phyloP scores from a whole-genome alignment of 2,888 invertebrate species.

The Diabrotica balteata region DNA sequence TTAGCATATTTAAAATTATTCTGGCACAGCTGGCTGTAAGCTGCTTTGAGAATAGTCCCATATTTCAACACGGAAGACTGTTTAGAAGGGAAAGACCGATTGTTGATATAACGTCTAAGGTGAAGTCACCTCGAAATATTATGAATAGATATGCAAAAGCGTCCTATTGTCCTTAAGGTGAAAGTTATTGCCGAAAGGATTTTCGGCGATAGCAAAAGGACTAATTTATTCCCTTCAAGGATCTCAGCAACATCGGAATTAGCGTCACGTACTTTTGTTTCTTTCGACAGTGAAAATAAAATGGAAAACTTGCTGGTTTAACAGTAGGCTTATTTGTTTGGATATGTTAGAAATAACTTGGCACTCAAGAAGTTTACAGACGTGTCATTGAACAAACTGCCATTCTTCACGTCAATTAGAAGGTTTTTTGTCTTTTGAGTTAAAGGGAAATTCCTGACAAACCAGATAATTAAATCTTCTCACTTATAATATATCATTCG shows the following conservation, averaged over 20 bases:
- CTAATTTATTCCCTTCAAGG: conserved; percentile 7
- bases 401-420: not conserved
- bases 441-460: not conserved
- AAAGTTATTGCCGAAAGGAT: no score
- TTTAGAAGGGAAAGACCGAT: no score
- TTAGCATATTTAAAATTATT: no score
- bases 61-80: no score
- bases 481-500: not conserved
- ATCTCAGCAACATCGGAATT: conserved; percentile 1
- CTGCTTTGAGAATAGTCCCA: no score
- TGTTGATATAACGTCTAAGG: no score
- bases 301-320: conserved; percentile 8
- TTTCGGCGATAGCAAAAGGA: no score
- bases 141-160: no score
- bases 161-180: no score
- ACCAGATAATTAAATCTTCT: not conserved
- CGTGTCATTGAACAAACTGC: conserved; percentile 1
- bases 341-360: conserved; percentile 9
- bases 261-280: conserved; percentile 15
- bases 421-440: not conserved
- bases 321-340: conserved; percentile 7
- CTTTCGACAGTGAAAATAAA: conserved; percentile 11
- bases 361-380: not conserved
- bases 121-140: no score
- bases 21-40: no score